A percentile compares a stretch with the other conserved stretches of the same genome.
phyloP scores from a whole-genome alignment of 2,113 vertebrate species.

The Psittacara wagleri region DNA sequence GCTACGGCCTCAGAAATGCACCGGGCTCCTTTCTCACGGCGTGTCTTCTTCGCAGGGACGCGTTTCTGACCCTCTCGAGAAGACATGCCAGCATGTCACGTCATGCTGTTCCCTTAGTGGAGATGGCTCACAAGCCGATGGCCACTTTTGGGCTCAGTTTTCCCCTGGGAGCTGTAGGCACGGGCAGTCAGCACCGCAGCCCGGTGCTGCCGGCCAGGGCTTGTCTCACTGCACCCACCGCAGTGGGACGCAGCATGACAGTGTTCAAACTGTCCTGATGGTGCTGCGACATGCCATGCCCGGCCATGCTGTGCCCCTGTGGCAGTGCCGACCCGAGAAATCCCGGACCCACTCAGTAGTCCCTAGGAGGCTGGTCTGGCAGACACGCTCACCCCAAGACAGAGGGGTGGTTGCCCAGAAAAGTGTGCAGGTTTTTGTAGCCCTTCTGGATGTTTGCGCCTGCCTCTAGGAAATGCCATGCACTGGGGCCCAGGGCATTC shows the following conservation, averaged over 20 bases:
- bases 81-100: background rate
- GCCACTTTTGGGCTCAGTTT: background rate
- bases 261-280: background rate
- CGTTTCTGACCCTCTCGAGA: background rate
- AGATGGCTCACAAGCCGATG: background rate
- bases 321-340: background rate
- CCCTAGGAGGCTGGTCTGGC: background rate
- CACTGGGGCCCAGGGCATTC: fast-evolving
- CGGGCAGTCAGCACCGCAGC: background rate
- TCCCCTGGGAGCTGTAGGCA: background rate
- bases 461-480: background rate
- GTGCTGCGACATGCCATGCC: fast-evolving
- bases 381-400: background rate
- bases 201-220: fast-evolving
- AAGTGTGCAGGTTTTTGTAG: background rate
- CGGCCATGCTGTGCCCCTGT: fast-evolving
- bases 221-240: background rate
- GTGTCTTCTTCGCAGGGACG: fast-evolving
- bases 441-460: background rate
- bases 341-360: background rate
- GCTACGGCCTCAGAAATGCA: background rate
- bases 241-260: background rate
- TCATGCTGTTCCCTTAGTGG: background rate
- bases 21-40: background rate
- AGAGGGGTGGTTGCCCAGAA: background rate